Percentiles rank a stretch among this genome's conserved stretches.
phyloP scores from a whole-genome alignment of 2,797 vertebrate species.

The Pitangus sulphuratus region DNA sequence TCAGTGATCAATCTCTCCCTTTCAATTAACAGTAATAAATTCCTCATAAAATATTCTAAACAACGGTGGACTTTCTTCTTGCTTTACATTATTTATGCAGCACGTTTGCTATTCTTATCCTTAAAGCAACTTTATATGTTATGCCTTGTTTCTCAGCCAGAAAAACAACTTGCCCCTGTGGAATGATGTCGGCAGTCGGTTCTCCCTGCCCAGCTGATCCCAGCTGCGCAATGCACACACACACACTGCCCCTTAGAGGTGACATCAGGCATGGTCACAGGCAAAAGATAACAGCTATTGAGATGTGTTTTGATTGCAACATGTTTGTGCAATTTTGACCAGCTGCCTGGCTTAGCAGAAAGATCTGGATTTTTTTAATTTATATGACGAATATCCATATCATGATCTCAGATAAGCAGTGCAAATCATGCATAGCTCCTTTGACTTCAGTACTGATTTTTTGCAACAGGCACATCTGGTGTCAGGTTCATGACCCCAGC shows the following conservation, averaged over 20 bases:
- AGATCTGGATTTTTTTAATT: background rate
- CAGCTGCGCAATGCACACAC: conserved; percentile 22
- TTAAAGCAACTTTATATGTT: conserved; percentile 65
- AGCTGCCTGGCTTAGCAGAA: background rate
- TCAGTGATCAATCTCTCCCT: conserved; percentile 50
- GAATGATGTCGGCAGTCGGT: background rate
- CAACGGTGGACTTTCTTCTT: conserved; percentile 47
- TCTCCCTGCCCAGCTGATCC: background rate
- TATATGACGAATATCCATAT: background rate
- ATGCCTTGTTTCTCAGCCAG: conserved; percentile 49
- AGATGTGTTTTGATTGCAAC: background rate
- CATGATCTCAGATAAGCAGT: background rate
- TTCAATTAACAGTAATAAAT: conserved; percentile 66
- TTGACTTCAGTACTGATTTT: background rate
- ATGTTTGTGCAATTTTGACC: background rate
- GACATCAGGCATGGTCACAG: conserved; percentile 24
- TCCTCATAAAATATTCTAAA: conserved; percentile 67
- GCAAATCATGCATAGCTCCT: background rate
- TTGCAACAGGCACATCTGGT: background rate
- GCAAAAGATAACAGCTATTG: background rate
- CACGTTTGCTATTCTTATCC: conserved; percentile 47
- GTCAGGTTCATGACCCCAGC: background rate
- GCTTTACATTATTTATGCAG: conserved; percentile 54
- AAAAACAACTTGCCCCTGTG: background rate
- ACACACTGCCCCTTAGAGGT: conserved; percentile 77